Percentiles rank a stretch among this genome's conserved stretches.
phyloP scores from a whole-genome alignment of 2,797 vertebrate genomes.

The Prionace glauca region DNA sequence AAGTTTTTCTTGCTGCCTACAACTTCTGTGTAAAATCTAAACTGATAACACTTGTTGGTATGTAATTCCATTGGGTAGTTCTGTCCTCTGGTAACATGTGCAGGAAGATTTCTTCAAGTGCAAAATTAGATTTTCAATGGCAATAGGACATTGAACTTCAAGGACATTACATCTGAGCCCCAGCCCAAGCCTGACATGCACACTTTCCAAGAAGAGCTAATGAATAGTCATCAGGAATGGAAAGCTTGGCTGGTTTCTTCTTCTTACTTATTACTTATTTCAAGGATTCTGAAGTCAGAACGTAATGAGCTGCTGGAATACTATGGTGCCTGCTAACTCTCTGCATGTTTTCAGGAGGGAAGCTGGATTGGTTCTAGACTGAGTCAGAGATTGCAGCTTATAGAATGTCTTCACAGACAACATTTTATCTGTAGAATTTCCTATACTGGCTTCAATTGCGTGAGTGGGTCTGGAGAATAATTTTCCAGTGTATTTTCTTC shows the following conservation, averaged over 20 bases:
- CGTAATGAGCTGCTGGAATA: neutral
- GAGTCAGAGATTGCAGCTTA: neutral
- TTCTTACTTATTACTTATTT: neutral
- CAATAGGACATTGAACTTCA: neutral
- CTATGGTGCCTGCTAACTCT: neutral
- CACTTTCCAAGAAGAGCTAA: neutral
- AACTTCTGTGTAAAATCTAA: too few relatives aligned
- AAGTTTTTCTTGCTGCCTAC: too few relatives aligned
- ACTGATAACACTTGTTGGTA: too few relatives aligned
- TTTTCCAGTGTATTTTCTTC: neutral
- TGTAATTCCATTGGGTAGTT: too few relatives aligned
- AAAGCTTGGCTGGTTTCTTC: neutral
- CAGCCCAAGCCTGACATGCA: neutral
- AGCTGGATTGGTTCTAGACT: neutral
- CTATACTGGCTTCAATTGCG: neutral
- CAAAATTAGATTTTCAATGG: neutral
- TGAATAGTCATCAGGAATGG: neutral
- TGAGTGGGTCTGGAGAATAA: neutral
- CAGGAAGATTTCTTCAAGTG: too few relatives aligned
- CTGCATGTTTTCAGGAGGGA: neutral
- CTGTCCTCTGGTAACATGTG: too few relatives aligned
- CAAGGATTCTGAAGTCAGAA: neutral
- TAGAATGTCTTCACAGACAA: neutral
- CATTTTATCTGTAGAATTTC: neutral
- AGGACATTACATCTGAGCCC: neutral